Base-by-base conservation (phyloP, 2,888 invertebrate species). In the Lasius fuliginosus region DNA sequence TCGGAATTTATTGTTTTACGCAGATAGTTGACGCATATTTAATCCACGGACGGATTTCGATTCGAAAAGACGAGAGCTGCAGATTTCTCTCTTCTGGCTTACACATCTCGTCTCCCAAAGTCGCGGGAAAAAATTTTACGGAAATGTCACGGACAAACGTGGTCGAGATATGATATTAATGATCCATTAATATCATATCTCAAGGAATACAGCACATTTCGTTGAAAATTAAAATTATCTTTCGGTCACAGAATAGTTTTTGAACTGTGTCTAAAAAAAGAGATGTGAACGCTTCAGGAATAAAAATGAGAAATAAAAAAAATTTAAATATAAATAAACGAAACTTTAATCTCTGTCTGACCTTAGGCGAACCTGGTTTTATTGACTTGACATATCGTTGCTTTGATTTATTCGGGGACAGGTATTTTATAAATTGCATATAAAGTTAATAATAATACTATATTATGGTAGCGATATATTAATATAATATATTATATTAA, bases 1-100 rank as follows among this genome's bases (percentile, higher is more conserved):
- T 64, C 42, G 74, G 69, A 15, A 15, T 67, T 65, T 46, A 69
- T 84, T 77, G 82, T 23, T 23, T 84, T 83, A 79, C 67, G 42
- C 36, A 58, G 49, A 46, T 27, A 56, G 30, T 60, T 62, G 73
- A 82, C 89, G 83, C 23, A 85, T 84, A 84, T 69, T 42, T 79
- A 62, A 75, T 64, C 15, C n/a, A 40, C 49, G 46, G 27, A 62
- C 49, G 62, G 18, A 18, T 62, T 60, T 23, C 79, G 60, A 53
- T 79, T 46, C 33, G 49, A 64, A 82, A 74, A 64, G 53, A 75
- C 46, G 23, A 60, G 40, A 82, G 53, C 15, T 36, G 27, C 40
- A 53, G 36, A n/a, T 82, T 81, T 81, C 79, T 81, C 79, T 81
- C 79, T 79, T 68, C 60, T 36, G 56, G 27, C 3, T 77, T 67